Evolutionary conservation across 2,113 vertebrate species (phyloP).

Genomic region (Micromys minutus): DNA sequence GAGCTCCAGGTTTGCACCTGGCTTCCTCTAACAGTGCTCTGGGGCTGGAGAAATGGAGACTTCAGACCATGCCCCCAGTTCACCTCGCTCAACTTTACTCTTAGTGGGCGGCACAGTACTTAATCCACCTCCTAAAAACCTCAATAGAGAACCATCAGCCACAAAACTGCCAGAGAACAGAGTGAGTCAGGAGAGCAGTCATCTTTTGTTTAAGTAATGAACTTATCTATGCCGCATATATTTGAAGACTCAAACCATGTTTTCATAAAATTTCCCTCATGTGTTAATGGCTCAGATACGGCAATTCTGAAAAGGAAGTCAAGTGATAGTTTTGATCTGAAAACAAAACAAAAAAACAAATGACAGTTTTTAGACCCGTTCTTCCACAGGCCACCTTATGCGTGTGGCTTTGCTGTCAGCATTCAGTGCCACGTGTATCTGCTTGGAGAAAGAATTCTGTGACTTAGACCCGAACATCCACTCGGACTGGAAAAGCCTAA

Average conservation of each 20-base stretch:
- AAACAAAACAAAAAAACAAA: no score
- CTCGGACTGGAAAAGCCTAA: neutral
- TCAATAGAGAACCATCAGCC: slow-evolving; percentile 49
- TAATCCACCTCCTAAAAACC: slow-evolving; percentile 60
- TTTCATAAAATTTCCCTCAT: slow-evolving; percentile 47
- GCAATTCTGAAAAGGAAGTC: slow-evolving; percentile 37
- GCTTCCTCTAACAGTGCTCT: neutral
- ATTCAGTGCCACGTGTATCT: neutral
- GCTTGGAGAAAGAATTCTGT: neutral
- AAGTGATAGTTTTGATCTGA: slow-evolving; percentile 27
- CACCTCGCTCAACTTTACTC: slow-evolving; percentile 65
- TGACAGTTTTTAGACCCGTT: neutral
- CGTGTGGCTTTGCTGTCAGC: neutral
- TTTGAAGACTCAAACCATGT: slow-evolving; percentile 66
- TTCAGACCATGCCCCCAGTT: slow-evolving; percentile 32
- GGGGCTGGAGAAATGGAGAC: neutral
- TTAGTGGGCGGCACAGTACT: slow-evolving; percentile 60
- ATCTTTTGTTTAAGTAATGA: slow-evolving; percentile 67
- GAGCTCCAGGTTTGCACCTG: neutral
- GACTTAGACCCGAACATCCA: neutral
- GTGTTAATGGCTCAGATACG: slow-evolving; percentile 49
- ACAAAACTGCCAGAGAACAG: slow-evolving; percentile 48
- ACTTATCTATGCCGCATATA: slow-evolving; percentile 56
- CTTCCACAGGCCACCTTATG: neutral
- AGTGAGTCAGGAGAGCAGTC: slow-evolving; percentile 73